Evolutionary conservation across 2,888 invertebrate species (phyloP).

Genomic region (Drepanosiphum platanoidis): DNA sequence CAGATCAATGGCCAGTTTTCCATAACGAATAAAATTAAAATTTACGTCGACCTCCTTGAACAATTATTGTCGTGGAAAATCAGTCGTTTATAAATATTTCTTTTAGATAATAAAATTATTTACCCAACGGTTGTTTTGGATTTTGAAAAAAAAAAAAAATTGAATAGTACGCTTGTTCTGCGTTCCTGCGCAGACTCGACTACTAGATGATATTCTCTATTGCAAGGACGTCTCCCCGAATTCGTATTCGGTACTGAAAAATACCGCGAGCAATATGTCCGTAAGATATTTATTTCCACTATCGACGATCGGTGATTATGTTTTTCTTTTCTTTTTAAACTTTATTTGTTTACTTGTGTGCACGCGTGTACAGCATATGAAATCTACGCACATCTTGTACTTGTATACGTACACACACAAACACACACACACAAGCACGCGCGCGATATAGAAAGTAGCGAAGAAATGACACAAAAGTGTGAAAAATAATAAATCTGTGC

Average conservation of each 20-base stretch:
- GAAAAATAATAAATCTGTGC: constrained; percentile 47
- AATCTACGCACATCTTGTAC: neutral
- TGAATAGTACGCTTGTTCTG: no score
- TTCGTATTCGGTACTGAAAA: neutral
- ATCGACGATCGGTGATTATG: neutral
- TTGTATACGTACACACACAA: neutral
- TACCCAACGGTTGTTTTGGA: no score
- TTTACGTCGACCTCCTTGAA: no score
- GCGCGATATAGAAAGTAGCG: no score
- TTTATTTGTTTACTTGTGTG: neutral
- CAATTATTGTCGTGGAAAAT: no score
- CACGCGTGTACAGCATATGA: neutral
- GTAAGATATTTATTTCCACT: constrained; percentile 4
- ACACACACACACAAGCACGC: neutral
- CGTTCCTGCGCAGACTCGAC: no score
- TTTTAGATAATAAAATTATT: no score
- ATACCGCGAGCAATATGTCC: neutral
- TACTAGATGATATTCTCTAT: neutral
- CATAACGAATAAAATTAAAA: no score
- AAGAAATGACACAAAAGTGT: neutral
- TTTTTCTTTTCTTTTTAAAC: constrained; percentile 22
- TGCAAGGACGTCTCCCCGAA: neutral
- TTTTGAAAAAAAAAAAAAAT: no score
- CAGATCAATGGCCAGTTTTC: no score
- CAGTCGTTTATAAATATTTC: no score